These are phyloP conservation scores for Carassius auratus DNA, from an alignment of 2,113 vertebrate species.

Conservation along the genomic window DNA sequence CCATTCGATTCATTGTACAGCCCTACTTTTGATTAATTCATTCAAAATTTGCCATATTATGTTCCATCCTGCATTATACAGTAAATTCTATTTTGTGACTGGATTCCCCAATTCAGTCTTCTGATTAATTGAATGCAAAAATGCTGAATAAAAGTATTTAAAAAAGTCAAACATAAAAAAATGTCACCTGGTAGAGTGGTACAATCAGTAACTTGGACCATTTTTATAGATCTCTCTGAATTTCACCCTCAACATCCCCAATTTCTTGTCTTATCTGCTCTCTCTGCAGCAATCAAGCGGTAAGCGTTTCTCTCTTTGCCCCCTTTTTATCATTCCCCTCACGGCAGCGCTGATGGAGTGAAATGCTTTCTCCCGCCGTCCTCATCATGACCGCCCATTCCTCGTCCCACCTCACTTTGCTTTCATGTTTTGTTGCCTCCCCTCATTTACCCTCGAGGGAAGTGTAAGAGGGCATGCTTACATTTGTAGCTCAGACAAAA, in stretches of 20 bases:
- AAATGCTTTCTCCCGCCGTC: constrained; percentile 29
- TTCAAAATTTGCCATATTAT: background rate
- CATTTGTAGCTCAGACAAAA: constrained; percentile 8
- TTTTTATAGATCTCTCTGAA: constrained; percentile 3
- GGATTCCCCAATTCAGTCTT: background rate
- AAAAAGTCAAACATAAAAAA: background rate
- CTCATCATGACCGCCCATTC: constrained; percentile 30
- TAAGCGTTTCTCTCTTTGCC: constrained; percentile 49
- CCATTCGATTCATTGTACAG: background rate
- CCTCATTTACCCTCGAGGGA: constrained; percentile 37
- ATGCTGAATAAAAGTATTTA: background rate
- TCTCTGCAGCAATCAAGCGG: constrained; percentile 27
- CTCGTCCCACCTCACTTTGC: constrained; percentile 13
- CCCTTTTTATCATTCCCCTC: constrained; percentile 43
- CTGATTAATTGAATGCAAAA: background rate
- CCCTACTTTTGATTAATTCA: background rate
- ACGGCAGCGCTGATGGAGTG: constrained; percentile 30
- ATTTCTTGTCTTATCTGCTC: constrained; percentile 34
- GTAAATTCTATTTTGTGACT: background rate
- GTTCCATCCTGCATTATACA: no score
- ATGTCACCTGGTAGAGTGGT: background rate
- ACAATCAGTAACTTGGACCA: constrained; percentile 1
- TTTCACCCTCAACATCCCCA: constrained; percentile 4
- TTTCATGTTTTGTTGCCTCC: constrained; percentile 27
- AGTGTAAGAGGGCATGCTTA: constrained; percentile 18